phyloP scores from a whole-genome alignment of 2,113 vertebrate species.

The Dryoscopus gambensis region DNA sequence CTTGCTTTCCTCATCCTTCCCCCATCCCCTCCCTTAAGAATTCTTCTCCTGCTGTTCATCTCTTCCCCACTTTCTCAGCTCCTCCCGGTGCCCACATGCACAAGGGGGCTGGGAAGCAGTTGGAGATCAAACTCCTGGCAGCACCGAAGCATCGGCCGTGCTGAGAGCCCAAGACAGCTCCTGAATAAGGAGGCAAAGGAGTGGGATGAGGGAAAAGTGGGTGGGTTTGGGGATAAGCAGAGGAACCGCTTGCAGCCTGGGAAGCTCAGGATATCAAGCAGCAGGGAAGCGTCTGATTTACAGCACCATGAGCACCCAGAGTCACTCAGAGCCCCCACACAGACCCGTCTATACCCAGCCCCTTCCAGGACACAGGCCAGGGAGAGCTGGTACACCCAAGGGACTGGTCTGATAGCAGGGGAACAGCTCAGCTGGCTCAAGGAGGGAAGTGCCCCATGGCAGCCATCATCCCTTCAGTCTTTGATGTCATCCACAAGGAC shows the following conservation, averaged over 20 bases:
- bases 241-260: background rate
- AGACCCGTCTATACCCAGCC: background rate
- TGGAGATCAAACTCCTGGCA: constrained; percentile 36
- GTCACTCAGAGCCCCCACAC: background rate
- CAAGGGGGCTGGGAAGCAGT: background rate
- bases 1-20: constrained; percentile 31
- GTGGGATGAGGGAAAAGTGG: background rate
- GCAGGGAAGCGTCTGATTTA: background rate
- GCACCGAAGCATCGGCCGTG: background rate
- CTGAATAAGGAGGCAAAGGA: background rate
- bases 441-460: background rate
- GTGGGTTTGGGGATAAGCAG: background rate
- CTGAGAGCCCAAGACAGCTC: background rate
- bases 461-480: background rate
- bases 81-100: background rate
- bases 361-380: background rate
- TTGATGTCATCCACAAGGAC: background rate
- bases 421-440: background rate
- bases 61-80: background rate
- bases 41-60: constrained; percentile 38
- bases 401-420: rapidly evolving
- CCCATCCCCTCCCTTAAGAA: constrained; percentile 27
- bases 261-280: background rate
- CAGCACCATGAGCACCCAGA: rapidly evolving
- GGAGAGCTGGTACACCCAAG: background rate